Conservation (phyloP, 2,113 vertebrate genomes). For the Jacana jacana region DNA sequence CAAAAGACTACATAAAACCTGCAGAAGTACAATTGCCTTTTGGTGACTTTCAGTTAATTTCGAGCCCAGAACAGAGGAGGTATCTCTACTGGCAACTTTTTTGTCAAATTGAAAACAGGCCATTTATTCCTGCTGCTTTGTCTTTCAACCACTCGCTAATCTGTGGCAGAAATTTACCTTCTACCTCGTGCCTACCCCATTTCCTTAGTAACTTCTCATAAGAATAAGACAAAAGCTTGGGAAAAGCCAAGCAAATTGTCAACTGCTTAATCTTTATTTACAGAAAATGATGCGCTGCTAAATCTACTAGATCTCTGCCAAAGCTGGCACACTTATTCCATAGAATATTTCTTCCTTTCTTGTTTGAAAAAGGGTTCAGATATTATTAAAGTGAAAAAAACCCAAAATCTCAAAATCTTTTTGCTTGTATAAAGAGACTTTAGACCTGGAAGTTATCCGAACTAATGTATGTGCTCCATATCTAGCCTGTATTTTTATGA, state of each 20-base stretch:
- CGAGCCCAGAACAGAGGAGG: fast-evolving
- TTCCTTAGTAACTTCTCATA: conserved; percentile 23
- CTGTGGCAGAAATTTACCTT: neutral
- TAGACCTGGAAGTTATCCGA: neutral
- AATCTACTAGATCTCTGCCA: neutral
- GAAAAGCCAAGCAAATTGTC: neutral
- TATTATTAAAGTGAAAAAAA: neutral
- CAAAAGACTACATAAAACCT: neutral
- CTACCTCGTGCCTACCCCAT: neutral
- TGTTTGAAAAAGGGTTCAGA: neutral
- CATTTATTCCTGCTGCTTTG: conserved; percentile 12
- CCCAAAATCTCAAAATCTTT: neutral
- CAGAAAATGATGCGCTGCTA: neutral
- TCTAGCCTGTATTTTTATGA: neutral
- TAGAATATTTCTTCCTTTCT: neutral
- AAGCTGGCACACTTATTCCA: neutral
- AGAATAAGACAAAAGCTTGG: neutral
- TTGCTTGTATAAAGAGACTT: neutral
- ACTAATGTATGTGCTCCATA: fast-evolving
- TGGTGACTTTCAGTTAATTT: neutral
- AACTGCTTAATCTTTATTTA: neutral
- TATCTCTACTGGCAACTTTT: neutral
- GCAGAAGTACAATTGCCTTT: neutral
- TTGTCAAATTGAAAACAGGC: neutral
- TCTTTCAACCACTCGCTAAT: neutral